Evolutionary conservation across 2,113 vertebrate genomes (phyloP), one percentile per base, ranked within the genome.

Genomic region (Poecilia latipinna): DNA sequence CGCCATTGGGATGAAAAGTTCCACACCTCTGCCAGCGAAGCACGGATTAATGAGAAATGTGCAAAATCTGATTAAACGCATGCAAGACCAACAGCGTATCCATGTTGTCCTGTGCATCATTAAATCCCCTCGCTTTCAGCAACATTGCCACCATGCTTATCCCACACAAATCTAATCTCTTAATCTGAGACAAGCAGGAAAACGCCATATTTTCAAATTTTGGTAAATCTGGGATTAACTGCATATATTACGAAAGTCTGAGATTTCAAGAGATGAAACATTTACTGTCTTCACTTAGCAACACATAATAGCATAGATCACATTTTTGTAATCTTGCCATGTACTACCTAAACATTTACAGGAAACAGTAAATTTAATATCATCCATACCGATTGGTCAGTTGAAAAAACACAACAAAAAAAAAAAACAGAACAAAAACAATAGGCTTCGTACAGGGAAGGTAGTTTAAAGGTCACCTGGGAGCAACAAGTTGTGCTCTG

Each of bases 11-110:
- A 70, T 63, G 44, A 77, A 76, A 22, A 48, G 31, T 48, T 72
- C 65, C 77, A 80, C 85, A 91, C 78, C 82, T 90, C 86, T 71
- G 83, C 79, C 90, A 82, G 60, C 68, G 28, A 63, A 63, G 51
- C 48, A 77, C 79, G 78, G 82, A 88, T 88, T 87, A 88, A 84
- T 69, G 39, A 12, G 61, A 77, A 82, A 82, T 61, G 66, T 60
- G 70, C 74, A 68, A 29, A 84, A 74, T 68, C 69, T 48, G 72
- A 84, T 78, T 77, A 76, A 78, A 63, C 74, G 79, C 82, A 86
- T 4, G 68, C 54, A 12, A 19, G 63, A 33, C 26, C 12, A 74
- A 32, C 28, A 29, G 69, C 62, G 60, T 8, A 57, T 79, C 67
- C 4, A 7, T 3, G 12, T n/a, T 22, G 28, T 28, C 4, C 12